Conservation (phyloP, 2,113 vertebrate species). For the Corapipo altera region DNA sequence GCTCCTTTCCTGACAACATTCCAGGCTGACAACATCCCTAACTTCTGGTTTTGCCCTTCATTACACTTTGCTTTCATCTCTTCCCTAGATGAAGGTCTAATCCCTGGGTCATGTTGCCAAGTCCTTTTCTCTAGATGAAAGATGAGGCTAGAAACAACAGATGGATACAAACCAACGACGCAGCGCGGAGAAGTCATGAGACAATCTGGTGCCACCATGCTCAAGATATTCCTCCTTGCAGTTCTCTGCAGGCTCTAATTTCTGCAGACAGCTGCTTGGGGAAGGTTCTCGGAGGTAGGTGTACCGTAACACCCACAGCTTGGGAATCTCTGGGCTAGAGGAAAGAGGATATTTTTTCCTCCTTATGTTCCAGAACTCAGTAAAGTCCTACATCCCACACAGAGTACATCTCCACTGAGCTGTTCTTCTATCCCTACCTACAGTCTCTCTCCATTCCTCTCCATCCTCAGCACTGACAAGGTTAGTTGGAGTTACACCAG, state of each 20-base stretch:
- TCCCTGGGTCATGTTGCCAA: neutral
- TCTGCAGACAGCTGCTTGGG: conserved; percentile 23
- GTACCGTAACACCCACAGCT: neutral
- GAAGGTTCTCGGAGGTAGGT: conserved; percentile 28
- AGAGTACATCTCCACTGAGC: neutral
- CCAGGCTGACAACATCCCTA: neutral
- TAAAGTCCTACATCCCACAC: neutral
- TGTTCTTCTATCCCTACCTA: neutral
- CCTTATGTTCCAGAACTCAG: neutral
- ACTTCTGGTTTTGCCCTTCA: neutral
- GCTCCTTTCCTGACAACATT: neutral
- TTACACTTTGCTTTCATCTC: neutral
- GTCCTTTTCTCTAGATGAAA: neutral
- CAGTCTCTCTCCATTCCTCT: neutral
- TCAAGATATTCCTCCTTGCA: neutral
- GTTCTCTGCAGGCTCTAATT: neutral
- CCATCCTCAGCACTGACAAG: neutral
- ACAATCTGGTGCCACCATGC: conserved; percentile 3
- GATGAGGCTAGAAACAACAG: conserved; percentile 21
- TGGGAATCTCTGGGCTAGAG: conserved; percentile 28
- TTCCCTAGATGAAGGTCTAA: neutral
- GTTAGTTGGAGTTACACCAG: neutral
- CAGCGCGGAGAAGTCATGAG: neutral
- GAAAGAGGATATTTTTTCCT: neutral
- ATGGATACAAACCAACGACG: neutral